Evolutionary conservation across 2,113 vertebrate species (phyloP).

Genomic region (Oncorhynchus tshawytscha): DNA sequence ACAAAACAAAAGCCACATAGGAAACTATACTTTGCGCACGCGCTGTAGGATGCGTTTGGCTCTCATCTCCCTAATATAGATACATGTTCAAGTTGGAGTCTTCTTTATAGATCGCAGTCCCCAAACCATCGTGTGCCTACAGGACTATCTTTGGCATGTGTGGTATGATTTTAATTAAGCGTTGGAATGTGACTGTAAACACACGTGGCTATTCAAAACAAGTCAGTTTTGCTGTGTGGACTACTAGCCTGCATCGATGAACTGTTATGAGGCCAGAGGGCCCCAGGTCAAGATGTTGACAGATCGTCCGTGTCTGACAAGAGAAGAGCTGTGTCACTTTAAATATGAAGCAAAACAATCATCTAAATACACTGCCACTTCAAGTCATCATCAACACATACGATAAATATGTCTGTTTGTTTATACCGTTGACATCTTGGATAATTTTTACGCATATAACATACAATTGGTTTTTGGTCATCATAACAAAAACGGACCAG

Average conservation of each 20-base stretch:
- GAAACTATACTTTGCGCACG: background rate
- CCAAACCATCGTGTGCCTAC: slow-evolving; percentile 50
- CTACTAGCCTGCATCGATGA: slow-evolving; percentile 5
- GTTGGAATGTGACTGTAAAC: slow-evolving; percentile 62
- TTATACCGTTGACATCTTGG: background rate
- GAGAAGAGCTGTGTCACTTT: background rate
- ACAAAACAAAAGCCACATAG: background rate
- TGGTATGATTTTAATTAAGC: slow-evolving; percentile 64
- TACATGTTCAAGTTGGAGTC: slow-evolving; percentile 17
- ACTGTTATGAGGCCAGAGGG: slow-evolving; percentile 14
- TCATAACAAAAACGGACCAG: background rate
- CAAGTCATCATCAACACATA: slow-evolving; percentile 1
- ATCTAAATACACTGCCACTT: slow-evolving; percentile 3
- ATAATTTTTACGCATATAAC: background rate
- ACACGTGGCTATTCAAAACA: slow-evolving; percentile 63
- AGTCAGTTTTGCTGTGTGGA: slow-evolving; percentile 31
- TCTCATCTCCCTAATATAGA: background rate
- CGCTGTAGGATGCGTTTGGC: background rate
- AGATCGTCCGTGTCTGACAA: slow-evolving; percentile 29
- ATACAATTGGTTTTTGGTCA: background rate
- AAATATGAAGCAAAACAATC: slow-evolving; percentile 6
- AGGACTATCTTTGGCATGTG: slow-evolving; percentile 58
- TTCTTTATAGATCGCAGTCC: slow-evolving; percentile 24
- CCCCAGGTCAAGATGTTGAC: slow-evolving; percentile 48
- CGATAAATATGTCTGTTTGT: background rate